Evolutionary conservation across 2,888 invertebrate species (phyloP).

Genomic region (Acronicta psi): DNA sequence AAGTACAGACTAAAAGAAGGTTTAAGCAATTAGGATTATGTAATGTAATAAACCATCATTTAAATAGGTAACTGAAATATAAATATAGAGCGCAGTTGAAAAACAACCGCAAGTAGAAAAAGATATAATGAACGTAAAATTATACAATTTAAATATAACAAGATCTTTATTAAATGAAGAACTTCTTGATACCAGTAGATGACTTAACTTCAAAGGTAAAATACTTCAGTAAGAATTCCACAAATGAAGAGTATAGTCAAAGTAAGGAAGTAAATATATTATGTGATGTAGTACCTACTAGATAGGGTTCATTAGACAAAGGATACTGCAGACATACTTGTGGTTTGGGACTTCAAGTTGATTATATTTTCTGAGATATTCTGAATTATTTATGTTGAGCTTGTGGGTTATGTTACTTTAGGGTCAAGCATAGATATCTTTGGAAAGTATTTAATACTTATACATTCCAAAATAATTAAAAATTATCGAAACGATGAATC

Average conservation of each 20-base stretch:
- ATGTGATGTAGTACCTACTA: background rate
- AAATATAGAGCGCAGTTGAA: no score
- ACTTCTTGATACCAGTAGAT: background rate
- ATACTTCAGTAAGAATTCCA: background rate
- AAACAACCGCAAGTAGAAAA: no score
- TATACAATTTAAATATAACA: background rate
- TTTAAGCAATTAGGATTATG: no score
- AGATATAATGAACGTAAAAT: no score
- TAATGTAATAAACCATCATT: no score
- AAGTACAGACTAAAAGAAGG: no score
- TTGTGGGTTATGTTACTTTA: background rate
- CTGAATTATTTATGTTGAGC: conserved; percentile 10
- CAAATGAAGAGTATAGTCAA: background rate
- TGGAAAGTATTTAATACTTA: no score
- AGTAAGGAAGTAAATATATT: background rate
- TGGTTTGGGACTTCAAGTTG: conserved; percentile 7
- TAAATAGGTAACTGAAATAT: no score
- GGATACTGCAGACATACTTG: background rate
- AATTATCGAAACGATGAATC: background rate
- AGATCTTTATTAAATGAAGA: background rate
- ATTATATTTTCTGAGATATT: background rate
- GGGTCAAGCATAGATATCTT: background rate
- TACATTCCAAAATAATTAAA: no score
- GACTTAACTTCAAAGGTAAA: background rate
- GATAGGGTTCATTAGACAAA: conserved; percentile 3